These are phyloP conservation scores for Cactoblastis cactorum DNA, from an alignment of 2,888 invertebrate genomes.

Conservation along the genomic window DNA sequence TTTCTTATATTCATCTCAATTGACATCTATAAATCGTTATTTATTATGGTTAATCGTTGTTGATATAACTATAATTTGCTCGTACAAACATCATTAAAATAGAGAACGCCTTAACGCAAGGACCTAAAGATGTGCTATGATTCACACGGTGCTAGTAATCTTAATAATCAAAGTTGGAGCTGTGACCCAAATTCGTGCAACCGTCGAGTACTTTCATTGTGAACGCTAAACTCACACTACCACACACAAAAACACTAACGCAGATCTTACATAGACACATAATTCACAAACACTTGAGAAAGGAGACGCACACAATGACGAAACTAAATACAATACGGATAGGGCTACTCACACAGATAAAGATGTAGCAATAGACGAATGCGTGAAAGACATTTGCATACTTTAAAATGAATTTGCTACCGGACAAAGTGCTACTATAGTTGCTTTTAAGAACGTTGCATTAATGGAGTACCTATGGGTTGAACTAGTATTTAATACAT, in stretches of 20 bases:
- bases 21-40: not conserved
- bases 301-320: constrained; percentile 27
- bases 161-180: constrained; percentile 75
- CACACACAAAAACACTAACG: constrained; percentile 31
- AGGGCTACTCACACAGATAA: constrained; percentile 30
- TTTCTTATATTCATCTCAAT: not conserved
- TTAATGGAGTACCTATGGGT: not conserved
- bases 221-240: constrained; percentile 60
- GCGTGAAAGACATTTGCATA: constrained; percentile 39
- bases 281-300: constrained; percentile 27
- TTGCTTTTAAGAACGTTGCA: constrained; percentile 9
- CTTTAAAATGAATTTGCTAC: constrained; percentile 16
- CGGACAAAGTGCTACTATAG: constrained; percentile 12
- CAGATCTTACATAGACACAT: constrained; percentile 21
- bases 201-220: constrained; percentile 77
- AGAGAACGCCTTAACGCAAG: constrained; percentile 16
- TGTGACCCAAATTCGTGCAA: constrained; percentile 77
- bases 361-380: constrained; percentile 28
- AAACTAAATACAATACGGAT: constrained; percentile 32
- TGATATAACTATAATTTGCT: not conserved
- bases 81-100: not conserved
- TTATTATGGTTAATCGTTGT: not conserved
- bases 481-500: constrained; percentile 1
- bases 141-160: constrained; percentile 73
- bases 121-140: constrained; percentile 66